phyloP scores from a whole-genome alignment of 2,888 invertebrate species.

The Stenoptilia bipunctidactyla region DNA sequence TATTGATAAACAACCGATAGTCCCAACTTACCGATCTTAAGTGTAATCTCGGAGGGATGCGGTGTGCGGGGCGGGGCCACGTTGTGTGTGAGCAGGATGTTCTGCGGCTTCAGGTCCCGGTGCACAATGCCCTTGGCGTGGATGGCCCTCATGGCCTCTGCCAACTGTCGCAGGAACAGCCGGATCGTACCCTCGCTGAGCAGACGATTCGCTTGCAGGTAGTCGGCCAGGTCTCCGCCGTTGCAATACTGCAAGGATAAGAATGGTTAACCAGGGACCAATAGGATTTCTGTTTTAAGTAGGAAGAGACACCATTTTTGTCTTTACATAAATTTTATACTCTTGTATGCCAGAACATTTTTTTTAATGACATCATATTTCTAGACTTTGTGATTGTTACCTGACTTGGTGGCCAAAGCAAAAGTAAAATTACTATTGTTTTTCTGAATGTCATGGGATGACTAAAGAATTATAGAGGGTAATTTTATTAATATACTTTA shows the following conservation, averaged over 20 bases:
- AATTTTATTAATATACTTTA: too few relatives aligned
- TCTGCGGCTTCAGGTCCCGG: slow-evolving; percentile 98
- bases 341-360: too few relatives aligned
- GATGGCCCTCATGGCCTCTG: slow-evolving; percentile 97
- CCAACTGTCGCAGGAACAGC: slow-evolving; percentile 94
- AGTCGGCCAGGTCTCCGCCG: slow-evolving; percentile 98
- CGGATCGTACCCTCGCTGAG: slow-evolving; percentile 98
- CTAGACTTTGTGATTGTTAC: too few relatives aligned
- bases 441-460: too few relatives aligned
- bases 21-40: slow-evolving; percentile 83
- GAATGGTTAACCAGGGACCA: too few relatives aligned
- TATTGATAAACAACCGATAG: slow-evolving; percentile 32
- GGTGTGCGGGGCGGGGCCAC: slow-evolving; percentile 73
- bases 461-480: too few relatives aligned
- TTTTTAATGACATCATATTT: too few relatives aligned
- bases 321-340: too few relatives aligned
- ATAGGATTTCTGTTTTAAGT: too few relatives aligned
- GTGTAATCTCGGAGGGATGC: slow-evolving; percentile 84
- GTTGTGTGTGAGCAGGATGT: slow-evolving; percentile 94
- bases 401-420: too few relatives aligned
- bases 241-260: slow-evolving; percentile 89
- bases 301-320: too few relatives aligned
- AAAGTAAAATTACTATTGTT: too few relatives aligned
- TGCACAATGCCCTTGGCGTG: slow-evolving; percentile 98
- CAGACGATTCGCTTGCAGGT: slow-evolving; percentile 92